Conservation (phyloP, 2,113 vertebrate genomes). For the Diphyllodes magnificus region DNA sequence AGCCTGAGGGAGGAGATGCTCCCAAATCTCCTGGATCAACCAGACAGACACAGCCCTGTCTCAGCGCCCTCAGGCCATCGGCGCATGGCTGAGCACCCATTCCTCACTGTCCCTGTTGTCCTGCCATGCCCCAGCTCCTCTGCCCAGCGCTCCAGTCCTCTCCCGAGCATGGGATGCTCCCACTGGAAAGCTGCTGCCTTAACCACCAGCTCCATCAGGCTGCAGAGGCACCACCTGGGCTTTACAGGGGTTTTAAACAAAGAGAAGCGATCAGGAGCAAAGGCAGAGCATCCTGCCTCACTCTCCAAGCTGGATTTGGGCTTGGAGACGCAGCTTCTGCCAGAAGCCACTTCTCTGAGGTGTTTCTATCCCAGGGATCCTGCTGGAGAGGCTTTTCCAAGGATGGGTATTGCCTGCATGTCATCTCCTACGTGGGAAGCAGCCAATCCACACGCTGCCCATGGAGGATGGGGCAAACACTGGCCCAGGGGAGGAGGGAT, state of each 20-base stretch:
- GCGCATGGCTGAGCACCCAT: background rate
- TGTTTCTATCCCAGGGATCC: background rate
- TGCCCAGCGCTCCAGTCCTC: background rate
- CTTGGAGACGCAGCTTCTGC: background rate
- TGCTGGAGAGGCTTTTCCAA: background rate
- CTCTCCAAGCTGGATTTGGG: background rate
- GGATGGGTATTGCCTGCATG: background rate
- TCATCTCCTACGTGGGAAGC: background rate
- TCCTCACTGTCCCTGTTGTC: background rate
- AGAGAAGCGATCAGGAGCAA: rapidly evolving
- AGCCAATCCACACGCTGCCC: rapidly evolving
- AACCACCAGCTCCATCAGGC: background rate
- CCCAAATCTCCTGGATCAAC: background rate
- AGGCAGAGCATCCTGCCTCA: background rate
- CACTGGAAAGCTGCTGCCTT: background rate
- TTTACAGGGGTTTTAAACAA: background rate
- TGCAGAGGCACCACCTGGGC: background rate
- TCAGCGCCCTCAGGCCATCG: rapidly evolving
- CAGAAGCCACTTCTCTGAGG: background rate
- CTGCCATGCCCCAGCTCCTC: background rate
- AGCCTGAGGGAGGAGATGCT: background rate
- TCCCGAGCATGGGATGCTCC: background rate
- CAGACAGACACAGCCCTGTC: background rate
- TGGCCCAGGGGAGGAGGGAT: background rate
- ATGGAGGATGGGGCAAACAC: background rate